phyloP scores from a whole-genome alignment of 2,113 vertebrate species.

The Pogonocichla stellata region DNA sequence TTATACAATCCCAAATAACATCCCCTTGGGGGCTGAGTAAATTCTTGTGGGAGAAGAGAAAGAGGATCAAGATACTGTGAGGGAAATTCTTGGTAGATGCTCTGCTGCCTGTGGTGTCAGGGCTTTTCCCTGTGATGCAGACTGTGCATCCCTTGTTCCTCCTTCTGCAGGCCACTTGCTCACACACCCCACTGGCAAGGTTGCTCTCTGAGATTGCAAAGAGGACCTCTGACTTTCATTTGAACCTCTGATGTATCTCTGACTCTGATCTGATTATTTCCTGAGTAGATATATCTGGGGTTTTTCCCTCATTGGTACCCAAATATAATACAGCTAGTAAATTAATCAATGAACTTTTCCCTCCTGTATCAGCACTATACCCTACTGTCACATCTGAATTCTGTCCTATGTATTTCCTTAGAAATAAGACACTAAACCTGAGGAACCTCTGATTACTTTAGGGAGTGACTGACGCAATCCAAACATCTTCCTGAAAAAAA shows the following conservation, averaged over 20 bases:
- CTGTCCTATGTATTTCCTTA: background rate
- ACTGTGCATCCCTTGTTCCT: accelerated
- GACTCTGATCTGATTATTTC: background rate
- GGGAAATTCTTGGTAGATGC: accelerated
- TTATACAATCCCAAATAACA: constrained; percentile 17
- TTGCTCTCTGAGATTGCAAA: background rate
- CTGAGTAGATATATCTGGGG: background rate
- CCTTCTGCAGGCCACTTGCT: background rate
- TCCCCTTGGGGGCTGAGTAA: background rate
- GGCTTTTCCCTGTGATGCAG: background rate
- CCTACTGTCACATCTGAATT: background rate
- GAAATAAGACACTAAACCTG: background rate
- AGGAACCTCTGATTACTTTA: background rate
- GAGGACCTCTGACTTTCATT: background rate
- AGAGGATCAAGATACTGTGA: background rate
- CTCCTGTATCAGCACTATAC: background rate
- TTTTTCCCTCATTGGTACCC: accelerated
- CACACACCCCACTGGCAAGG: background rate
- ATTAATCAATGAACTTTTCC: background rate
- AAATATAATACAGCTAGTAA: background rate
- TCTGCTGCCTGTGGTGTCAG: background rate
- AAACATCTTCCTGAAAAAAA: background rate
- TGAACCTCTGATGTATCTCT: background rate
- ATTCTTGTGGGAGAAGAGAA: constrained; percentile 28
- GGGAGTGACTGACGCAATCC: background rate